Conservation (phyloP, 2,888 invertebrate species). For the Notocelia uddmanniana region DNA sequence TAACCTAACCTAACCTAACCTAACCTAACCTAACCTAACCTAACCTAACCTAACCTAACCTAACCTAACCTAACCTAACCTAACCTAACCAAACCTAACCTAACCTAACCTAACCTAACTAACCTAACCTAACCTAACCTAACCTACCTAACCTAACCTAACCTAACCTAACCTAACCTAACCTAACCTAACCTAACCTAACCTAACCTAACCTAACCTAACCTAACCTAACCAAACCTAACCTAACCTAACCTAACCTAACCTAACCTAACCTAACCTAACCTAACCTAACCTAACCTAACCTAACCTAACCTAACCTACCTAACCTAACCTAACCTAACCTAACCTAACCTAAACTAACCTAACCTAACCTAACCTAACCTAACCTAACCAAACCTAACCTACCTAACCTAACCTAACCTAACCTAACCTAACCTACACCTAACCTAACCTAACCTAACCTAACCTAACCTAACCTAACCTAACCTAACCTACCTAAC, state of each 20-base stretch:
- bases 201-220: slow-evolving; percentile 27
- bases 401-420: slow-evolving; percentile 8
- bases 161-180: slow-evolving; percentile 38
- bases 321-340: slow-evolving; percentile 41
- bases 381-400: slow-evolving; percentile 43
- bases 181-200: slow-evolving; percentile 27
- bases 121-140: slow-evolving; percentile 10
- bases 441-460: no score
- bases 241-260: slow-evolving; percentile 27
- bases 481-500: slow-evolving; percentile 13
- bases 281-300: slow-evolving; percentile 27
- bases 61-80: slow-evolving; percentile 13
- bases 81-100: slow-evolving; percentile 13
- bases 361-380: slow-evolving; percentile 35
- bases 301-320: slow-evolving; percentile 27
- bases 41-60: slow-evolving; percentile 18
- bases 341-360: slow-evolving; percentile 37
- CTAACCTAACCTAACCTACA: no score
- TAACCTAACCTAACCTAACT: slow-evolving; percentile 13
- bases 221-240: slow-evolving; percentile 26
- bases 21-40: slow-evolving; percentile 13
- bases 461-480: no score
- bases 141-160: slow-evolving; percentile 31
- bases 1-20: slow-evolving; percentile 10
- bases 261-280: slow-evolving; percentile 26